These are phyloP conservation scores for Ptychoptera contaminata DNA, from an alignment of 2,888 invertebrate genomes.

Conservation along the genomic window DNA sequence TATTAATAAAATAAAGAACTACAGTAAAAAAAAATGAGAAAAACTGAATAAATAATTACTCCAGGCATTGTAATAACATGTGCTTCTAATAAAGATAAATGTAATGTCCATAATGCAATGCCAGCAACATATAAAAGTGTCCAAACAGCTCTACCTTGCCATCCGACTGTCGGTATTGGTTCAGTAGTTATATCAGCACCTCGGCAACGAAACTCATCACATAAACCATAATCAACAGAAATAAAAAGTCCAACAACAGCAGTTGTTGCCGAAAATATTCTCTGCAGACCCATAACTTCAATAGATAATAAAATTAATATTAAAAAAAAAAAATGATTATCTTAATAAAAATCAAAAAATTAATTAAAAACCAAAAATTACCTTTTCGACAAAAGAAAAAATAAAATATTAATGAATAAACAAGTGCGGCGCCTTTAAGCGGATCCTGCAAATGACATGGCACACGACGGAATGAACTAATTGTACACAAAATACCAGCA, in stretches of 20 bases:
- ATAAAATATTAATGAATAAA: slow-evolving; percentile 40
- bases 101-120: slow-evolving; percentile 36
- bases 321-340: too few species aligned
- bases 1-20: neutral
- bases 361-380: slow-evolving; percentile 21
- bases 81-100: slow-evolving; percentile 19
- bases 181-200: slow-evolving; percentile 31
- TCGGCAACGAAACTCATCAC: slow-evolving; percentile 42
- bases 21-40: neutral
- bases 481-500: slow-evolving; percentile 14
- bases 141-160: slow-evolving; percentile 39
- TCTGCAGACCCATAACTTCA: slow-evolving; percentile 40
- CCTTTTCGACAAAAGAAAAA: slow-evolving; percentile 43
- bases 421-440: slow-evolving; percentile 38
- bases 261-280: slow-evolving; percentile 41
- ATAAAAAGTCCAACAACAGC: slow-evolving; percentile 43
- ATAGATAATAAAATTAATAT: neutral
- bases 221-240: slow-evolving; percentile 42
- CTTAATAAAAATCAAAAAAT: too few species aligned
- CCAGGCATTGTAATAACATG: slow-evolving; percentile 13
- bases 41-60: slow-evolving; percentile 7
- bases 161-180: slow-evolving; percentile 15
- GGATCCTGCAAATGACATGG: slow-evolving; percentile 45
- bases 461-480: slow-evolving; percentile 26
- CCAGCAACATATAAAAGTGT: slow-evolving; percentile 37